These are phyloP conservation scores for Mesocricetus auratus DNA, from an alignment of 2,113 vertebrate species.

Conservation along the genomic window DNA sequence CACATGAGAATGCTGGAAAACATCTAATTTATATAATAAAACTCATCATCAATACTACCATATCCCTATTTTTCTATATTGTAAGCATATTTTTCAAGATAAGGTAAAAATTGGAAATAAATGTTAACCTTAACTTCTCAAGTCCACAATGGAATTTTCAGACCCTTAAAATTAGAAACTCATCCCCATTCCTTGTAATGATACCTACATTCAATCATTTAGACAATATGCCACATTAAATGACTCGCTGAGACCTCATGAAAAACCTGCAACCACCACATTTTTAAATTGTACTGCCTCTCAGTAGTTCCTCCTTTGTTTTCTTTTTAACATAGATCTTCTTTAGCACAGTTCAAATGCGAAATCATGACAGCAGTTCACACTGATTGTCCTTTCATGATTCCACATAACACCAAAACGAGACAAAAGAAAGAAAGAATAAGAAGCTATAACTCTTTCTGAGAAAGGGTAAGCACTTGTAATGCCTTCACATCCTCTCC, in stretches of 20 bases:
- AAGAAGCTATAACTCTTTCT: neutral
- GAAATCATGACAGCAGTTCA: neutral
- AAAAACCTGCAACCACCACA: neutral
- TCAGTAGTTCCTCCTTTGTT: slow-evolving; percentile 2
- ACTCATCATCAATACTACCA: neutral
- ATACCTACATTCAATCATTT: slow-evolving; percentile 19
- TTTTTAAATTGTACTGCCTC: slow-evolving; percentile 14
- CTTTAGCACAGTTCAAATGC: neutral
- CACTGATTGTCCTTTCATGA: neutral
- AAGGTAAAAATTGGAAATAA: slow-evolving; percentile 46
- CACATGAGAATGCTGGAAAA: neutral
- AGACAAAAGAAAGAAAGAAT: neutral
- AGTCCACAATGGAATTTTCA: slow-evolving; percentile 50
- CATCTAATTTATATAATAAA: slow-evolving; percentile 45
- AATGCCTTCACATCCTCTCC: neutral
- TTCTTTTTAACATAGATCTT: neutral
- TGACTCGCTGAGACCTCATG: slow-evolving; percentile 52
- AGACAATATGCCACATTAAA: slow-evolving; percentile 18
- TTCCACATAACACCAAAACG: slow-evolving; percentile 1
- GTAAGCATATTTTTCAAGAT: slow-evolving; percentile 43
- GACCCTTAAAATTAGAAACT: neutral
- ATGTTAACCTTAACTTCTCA: slow-evolving; percentile 57
- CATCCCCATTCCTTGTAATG: slow-evolving; percentile 54
- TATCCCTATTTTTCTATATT: slow-evolving; percentile 54
- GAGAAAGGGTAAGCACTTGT: neutral